Percentiles rank a stretch among this genome's conserved stretches.
These are phyloP conservation scores for Gonatopus flavifemur DNA, from an alignment of 1,140 invertebrate genomes.

Conservation along the genomic window DNA sequence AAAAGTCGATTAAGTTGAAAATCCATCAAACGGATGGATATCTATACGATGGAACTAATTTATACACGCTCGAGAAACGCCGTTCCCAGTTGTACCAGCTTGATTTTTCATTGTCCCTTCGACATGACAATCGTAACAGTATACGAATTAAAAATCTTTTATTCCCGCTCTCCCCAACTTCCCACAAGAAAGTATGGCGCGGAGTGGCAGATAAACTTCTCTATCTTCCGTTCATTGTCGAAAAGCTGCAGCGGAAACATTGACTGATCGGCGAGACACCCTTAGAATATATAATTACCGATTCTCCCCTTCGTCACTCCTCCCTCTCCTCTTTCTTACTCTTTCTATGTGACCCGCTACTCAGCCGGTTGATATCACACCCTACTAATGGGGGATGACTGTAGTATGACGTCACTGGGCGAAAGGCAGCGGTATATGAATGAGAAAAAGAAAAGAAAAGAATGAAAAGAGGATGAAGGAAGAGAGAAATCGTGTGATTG, in stretches of 20 bases:
- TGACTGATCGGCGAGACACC: constrained; percentile 58
- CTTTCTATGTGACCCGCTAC: constrained; percentile 14
- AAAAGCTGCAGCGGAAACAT: constrained; percentile 56
- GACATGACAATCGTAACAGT: constrained; percentile 33
- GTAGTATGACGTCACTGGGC: constrained; percentile 43
- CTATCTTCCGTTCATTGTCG: constrained; percentile 54
- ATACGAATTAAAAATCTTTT: constrained; percentile 54
- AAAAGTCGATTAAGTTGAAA: too few relatives aligned
- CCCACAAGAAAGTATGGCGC: constrained; percentile 45
- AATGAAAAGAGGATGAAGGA: background rate
- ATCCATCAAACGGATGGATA: too few relatives aligned
- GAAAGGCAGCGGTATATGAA: background rate
- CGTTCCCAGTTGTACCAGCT: constrained; percentile 8
- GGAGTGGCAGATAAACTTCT: constrained; percentile 57
- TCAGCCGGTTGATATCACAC: constrained; percentile 40
- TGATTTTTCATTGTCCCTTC: constrained; percentile 52
- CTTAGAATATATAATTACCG: constrained; percentile 59
- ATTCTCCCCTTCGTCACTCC: background rate
- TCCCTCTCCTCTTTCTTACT: constrained; percentile 10
- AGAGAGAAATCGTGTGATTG: constrained; percentile 43
- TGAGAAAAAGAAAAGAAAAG: constrained; percentile 7
- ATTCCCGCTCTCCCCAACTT: constrained; percentile 8
- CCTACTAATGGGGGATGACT: constrained; percentile 53
- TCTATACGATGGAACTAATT: too few relatives aligned
- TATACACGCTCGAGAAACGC: too few relatives aligned